Conservation (phyloP, 2,797 vertebrate species). For the Orientallactaga sibirica region DNA sequence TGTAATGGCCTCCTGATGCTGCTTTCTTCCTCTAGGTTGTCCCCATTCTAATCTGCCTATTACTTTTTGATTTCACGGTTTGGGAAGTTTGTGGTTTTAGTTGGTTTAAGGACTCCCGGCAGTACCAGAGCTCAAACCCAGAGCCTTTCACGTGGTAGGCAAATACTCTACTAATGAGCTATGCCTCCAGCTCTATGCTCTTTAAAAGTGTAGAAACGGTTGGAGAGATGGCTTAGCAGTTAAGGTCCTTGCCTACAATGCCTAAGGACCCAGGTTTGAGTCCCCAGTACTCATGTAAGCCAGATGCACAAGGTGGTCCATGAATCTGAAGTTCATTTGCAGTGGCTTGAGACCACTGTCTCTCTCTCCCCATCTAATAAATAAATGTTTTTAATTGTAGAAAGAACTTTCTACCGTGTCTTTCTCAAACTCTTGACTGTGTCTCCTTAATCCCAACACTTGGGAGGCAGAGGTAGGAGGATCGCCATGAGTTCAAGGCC, state of each 20-base stretch:
- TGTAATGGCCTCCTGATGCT: neutral
- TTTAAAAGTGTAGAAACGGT: neutral
- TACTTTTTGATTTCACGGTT: neutral
- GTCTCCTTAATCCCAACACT: neutral
- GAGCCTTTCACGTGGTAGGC: neutral
- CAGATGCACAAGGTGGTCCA: too few relatives aligned
- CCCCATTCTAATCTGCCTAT: neutral
- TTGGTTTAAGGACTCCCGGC: neutral
- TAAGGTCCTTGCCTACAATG: too few relatives aligned
- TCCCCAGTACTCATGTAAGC: too few relatives aligned
- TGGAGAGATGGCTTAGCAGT: too few relatives aligned
- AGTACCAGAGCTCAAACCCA: neutral
- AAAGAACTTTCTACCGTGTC: conserved; percentile 3
- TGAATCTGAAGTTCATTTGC: too few relatives aligned
- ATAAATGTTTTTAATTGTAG: neutral
- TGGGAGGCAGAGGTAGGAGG: too few relatives aligned
- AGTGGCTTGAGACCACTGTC: too few relatives aligned
- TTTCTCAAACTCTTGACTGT: conserved; percentile 2
- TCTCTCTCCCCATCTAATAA: too few relatives aligned
- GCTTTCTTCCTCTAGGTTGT: conserved; percentile 8
- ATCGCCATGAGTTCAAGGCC: too few relatives aligned
- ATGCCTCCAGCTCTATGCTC: neutral
- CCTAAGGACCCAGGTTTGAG: too few relatives aligned
- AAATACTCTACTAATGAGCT: neutral
- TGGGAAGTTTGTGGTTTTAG: neutral